Base-by-base conservation (phyloP, 1,140 invertebrate species). In the Apocrypta bakeri region DNA sequence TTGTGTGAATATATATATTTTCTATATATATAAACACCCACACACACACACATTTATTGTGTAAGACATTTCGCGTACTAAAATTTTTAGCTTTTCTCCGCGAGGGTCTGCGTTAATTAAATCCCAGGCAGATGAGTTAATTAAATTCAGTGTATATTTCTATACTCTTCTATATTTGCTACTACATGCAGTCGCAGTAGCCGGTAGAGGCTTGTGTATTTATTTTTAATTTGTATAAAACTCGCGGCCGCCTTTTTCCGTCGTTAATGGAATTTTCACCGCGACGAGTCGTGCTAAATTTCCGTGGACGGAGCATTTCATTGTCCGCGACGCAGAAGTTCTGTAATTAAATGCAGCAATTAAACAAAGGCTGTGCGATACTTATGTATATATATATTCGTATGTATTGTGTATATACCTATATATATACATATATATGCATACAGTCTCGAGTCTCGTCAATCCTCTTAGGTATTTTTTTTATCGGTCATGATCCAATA, bases 121-220 rank as follows among this genome's bases (percentile, higher is more conserved):
- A 71, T 82, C 63, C 42, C 33, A 6, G 31, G 31, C 66, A 31
- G 81, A 76, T 33, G 63, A 63, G 64, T 77, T 82, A 75, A 81
- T 81, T 69, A 75, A 81, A 75, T 48, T 75, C 61, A 74, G 72
- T 56, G 7, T 56, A 56, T n/a, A 56, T 21, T 4, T 56, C 21
- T 56, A 37, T 42, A 42, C 12, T 1, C 1, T 1, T 42, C 6
- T 37, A 37, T 37, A 37, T n/a, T n/a, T n/a, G n/a, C n/a, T n/a
- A n/a, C n/a, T n/a, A n/a, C n/a, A n/a, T 56, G 76, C 29, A 64
- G 24, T 69, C 76, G 64, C 64, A 21, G 6, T 6, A 24, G 21
- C 17, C n/a, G n/a, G 40, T 6, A 9, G 21, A 27, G 24, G 63
- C 24, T 25, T 40, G 31, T 42, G 12, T 42, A 7, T 42, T 11